Base-by-base conservation (phyloP, 2,797 vertebrate genomes). In the Anabacerthia variegaticeps region DNA sequence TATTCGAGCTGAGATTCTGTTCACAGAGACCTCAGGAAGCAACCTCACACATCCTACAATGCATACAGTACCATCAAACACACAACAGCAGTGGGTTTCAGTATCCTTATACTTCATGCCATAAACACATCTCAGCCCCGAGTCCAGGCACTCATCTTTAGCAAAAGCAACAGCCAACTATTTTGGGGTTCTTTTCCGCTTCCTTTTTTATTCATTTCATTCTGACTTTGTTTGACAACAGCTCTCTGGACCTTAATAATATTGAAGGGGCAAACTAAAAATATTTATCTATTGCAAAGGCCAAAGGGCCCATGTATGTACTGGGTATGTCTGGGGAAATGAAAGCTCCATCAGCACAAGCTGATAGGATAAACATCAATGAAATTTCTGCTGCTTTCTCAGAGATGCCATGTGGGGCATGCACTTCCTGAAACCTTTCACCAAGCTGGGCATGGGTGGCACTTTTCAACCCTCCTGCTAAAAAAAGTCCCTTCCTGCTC, bases 391-490 rank as follows among this genome's bases (percentile, higher is more conserved):
- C 66, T 77, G 59, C 89, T 94, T 88, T 91, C 78, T 90, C 39
- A 58, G 52, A 37, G 72, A 32, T 88, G 74, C 59, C 73, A 88
- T 59, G 36, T 59, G 72, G 26, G 55, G 49, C 63, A 91, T 88
- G 76, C 34, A 18, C 86, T 96, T 94, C 96, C 94, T 94, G 90
- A 95, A 84, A 89, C 75, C 71, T 93, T 89, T 85, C 90, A 76
- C 68, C 74, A 91, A 68, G 46, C 23, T 91, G 78, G 83, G 78
- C 74, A 92, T 6, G 9, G 81, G 59, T 10, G 10, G 62, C 72
- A 85, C 77, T 91, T 95, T 87, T 41, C 61, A 88, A 56, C 14
- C 52, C 82, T 84, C 56, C 34, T 76, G 30, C n/a, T 86, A 51
- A 94, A 89, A 28, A 83, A 91, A 44, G 65, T n/a, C 62, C 85